Evolutionary conservation across 2,888 invertebrate species (phyloP).

Genomic region (Eupithecia pulchellata): DNA sequence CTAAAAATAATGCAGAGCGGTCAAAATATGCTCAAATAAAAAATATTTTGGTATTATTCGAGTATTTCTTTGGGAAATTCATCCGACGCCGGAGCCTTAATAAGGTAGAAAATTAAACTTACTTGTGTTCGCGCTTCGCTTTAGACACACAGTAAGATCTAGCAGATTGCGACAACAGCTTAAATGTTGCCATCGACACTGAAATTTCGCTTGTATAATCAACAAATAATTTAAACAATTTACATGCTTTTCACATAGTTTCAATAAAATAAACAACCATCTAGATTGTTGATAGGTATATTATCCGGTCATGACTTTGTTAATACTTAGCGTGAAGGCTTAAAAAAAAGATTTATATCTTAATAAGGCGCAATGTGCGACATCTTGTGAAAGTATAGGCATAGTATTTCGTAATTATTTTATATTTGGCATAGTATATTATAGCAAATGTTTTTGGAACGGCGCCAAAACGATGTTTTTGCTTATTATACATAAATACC

Average conservation of each 20-base stretch:
- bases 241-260: neutral
- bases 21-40: too few species aligned
- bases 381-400: too few species aligned
- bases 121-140: slow-evolving; percentile 49
- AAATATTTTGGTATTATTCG: too few species aligned
- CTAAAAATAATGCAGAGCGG: too few species aligned
- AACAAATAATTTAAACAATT: neutral
- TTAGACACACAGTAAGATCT: slow-evolving; percentile 36
- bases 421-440: too few species aligned
- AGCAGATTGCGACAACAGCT: slow-evolving; percentile 37
- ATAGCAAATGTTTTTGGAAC: too few species aligned
- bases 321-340: neutral
- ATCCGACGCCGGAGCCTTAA: too few species aligned
- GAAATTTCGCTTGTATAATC: neutral
- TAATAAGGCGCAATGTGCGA: too few species aligned
- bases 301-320: neutral
- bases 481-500: too few species aligned
- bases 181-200: slow-evolving; percentile 35
- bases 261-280: neutral
- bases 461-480: too few species aligned
- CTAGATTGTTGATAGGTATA: slow-evolving; percentile 2
- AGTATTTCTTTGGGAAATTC: too few species aligned
- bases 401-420: too few species aligned
- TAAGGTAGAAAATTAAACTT: slow-evolving; percentile 24
- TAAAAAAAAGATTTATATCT: neutral